These are phyloP conservation scores for Tetraneura akinire DNA, from an alignment of 1,140 invertebrate species.

Conservation along the genomic window DNA sequence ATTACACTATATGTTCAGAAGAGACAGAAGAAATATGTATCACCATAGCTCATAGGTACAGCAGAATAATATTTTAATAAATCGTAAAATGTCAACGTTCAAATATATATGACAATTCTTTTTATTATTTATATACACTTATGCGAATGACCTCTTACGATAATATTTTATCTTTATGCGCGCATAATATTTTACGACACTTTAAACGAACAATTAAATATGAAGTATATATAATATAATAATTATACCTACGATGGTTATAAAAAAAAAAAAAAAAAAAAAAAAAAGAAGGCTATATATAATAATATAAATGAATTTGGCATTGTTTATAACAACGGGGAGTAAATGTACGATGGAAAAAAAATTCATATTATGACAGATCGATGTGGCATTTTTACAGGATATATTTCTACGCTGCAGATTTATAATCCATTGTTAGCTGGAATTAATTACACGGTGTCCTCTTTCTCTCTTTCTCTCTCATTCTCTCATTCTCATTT, in stretches of 20 bases:
- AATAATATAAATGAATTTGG: too few relatives aligned
- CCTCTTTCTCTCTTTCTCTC: slow-evolving; percentile 34
- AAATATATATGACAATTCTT: too few relatives aligned
- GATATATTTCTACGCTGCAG: slow-evolving; percentile 17
- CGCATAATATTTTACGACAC: not conserved
- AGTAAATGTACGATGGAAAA: not conserved
- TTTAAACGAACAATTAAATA: slow-evolving; percentile 7
- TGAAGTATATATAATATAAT: not conserved
- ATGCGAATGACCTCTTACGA: too few relatives aligned
- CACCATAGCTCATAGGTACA: too few relatives aligned
- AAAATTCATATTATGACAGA: slow-evolving; percentile 17
- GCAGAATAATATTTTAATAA: too few relatives aligned
- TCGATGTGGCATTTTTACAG: slow-evolving; percentile 38
- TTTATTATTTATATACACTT: too few relatives aligned
- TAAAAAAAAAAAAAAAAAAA: not conserved
- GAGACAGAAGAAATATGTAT: too few relatives aligned
- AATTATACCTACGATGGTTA: not conserved
- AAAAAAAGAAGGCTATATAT: too few relatives aligned
- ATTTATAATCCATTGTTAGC: slow-evolving; percentile 45
- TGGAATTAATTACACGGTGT: slow-evolving; percentile 35
- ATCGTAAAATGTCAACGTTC: too few relatives aligned
- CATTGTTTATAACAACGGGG: slow-evolving; percentile 27
- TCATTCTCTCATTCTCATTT: slow-evolving; percentile 21
- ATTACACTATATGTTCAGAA: too few relatives aligned
- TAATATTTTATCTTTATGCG: too few relatives aligned